Base-by-base conservation (phyloP, 2,113 vertebrate genomes). In the Ptyas mucosa region DNA sequence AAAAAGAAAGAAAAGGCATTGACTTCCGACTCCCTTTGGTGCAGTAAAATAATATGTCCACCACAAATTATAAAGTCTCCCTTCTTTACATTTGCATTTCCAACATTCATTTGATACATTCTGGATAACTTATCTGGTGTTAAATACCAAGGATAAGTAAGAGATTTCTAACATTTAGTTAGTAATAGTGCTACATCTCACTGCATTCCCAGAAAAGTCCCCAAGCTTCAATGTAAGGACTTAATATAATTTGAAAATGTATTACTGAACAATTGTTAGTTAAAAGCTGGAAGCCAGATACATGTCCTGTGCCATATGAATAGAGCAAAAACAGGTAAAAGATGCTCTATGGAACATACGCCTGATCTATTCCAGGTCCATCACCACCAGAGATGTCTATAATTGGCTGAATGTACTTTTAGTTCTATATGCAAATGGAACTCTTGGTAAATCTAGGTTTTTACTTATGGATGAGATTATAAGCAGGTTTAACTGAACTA, bases 121-220 rank as follows among this genome's bases (percentile, higher is more conserved):
- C 3, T 61, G 8, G 58, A 61, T 61, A 61, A 61, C 58, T 61
- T 61, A 61, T 61, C 57, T 58, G 23, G 23, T 24, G 8, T 58
- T 55, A 57, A 24, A 58, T 58, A 58, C 57, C 24, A 61, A 11
- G 8, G 10, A 29, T 69, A 64, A 64, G 3, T n/a, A n/a, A n/a
- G 52, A n/a, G 88, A 81, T 57, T 93, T 94, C 91, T 93, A 94
- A 92, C 87, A 94, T 8, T 58, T 87, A 91, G 94, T 90, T 90
- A 91, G 85, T 94, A 92, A 95, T 94, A 96, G 95, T 92, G 64
- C 81, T 94, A 52, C 57, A 61, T 58, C 90, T 91, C 92, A 93
- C 91, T 95, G 90, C 94, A 92, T 95, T 58, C 29, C 61, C 51
- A 92, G 15, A 18, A 81, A 81, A 81, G 34, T 81, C 75, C 29